A percentile compares a stretch with the other conserved stretches of the same genome.
These are phyloP conservation scores for Eilema sororculum DNA, from an alignment of 2,888 invertebrate species.

Conservation along the genomic window DNA sequence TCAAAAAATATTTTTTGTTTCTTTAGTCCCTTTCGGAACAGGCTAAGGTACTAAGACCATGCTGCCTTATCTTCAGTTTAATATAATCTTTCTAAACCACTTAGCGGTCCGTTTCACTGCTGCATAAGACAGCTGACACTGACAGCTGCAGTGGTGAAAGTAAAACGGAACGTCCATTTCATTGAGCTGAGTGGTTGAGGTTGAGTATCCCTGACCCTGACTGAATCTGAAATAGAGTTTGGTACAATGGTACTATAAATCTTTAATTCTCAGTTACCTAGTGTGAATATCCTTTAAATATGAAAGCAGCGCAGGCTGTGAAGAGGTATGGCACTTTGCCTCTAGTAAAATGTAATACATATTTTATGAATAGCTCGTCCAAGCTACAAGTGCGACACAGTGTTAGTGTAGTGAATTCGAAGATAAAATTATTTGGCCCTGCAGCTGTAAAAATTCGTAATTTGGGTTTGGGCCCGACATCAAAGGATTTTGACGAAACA, in stretches of 20 bases:
- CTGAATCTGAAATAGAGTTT: slow-evolving; percentile 35
- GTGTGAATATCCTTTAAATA: slow-evolving; percentile 50
- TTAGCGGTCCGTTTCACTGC: background rate
- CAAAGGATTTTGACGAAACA: slow-evolving; percentile 79
- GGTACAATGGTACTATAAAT: slow-evolving; percentile 29
- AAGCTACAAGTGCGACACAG: slow-evolving; percentile 71
- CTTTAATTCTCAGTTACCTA: slow-evolving; percentile 23
- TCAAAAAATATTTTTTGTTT: no score
- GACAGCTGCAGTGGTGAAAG: slow-evolving; percentile 20
- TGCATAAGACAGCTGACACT: background rate
- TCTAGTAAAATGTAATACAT: slow-evolving; percentile 54
- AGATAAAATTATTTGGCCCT: slow-evolving; percentile 62
- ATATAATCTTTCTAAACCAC: no score
- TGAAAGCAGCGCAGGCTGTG: slow-evolving; percentile 70
- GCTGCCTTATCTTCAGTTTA: no score
- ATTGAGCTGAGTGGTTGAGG: background rate
- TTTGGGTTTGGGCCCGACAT: slow-evolving; percentile 79
- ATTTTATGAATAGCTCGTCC: slow-evolving; percentile 59
- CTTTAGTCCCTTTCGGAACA: no score
- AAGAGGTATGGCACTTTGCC: slow-evolving; percentile 59
- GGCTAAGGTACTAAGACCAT: no score
- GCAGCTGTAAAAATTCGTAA: slow-evolving; percentile 62
- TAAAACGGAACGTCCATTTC: slow-evolving; percentile 35
- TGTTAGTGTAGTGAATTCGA: slow-evolving; percentile 63
- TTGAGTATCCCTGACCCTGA: no score